Evolutionary conservation across 2,113 vertebrate species (phyloP), one percentile per base, ranked within the genome.

Genomic region (Prionailurus viverrinus): DNA sequence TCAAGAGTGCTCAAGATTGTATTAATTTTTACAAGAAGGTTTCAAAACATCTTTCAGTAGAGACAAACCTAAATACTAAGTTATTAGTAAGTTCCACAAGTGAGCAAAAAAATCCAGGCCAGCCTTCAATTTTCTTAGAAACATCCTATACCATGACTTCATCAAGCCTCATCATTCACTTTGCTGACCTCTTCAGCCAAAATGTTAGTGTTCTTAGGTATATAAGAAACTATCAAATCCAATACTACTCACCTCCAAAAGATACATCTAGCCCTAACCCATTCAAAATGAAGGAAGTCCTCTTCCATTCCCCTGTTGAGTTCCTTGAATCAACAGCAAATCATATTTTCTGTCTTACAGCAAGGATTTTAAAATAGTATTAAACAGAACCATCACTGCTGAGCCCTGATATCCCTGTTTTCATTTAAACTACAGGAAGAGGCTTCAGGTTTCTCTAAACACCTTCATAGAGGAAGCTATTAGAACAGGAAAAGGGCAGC

Each of bases 221-320:
- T 94, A 84, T 48, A 96, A 94, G 29, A 29, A 85, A 74, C 18
- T 80, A 51, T 69, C 23, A 55, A 93, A 83, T 23, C 39, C 25
- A 71, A 78, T 61, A 11, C 33, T 21, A 83, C 19, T 66, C 19
- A 93, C 45, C 94, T 96, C 78, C 65, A 63, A 78, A 94, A 82
- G 55, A 76, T 25, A n/a, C 41, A 61, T 53, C 16, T 69, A 69
- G 19, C 7, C 33, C 12, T 91, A 74, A 73, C 33, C 41, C 31
- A 39, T 81, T 90, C 86, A 82, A 82, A 80, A 15, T 79, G 48
- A 85, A 16, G 3, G 6, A 5, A 90, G 21, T 36, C 33, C 6
- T n/a, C 7, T 74, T 71, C 78, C 33, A 82, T 58, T 80, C 36
- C 55, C 8, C 29, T 39, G 5, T 6, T 55, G 16, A 58, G 63